phyloP scores from a whole-genome alignment of 2,797 vertebrate genomes.

The Salarias fasciatus region DNA sequence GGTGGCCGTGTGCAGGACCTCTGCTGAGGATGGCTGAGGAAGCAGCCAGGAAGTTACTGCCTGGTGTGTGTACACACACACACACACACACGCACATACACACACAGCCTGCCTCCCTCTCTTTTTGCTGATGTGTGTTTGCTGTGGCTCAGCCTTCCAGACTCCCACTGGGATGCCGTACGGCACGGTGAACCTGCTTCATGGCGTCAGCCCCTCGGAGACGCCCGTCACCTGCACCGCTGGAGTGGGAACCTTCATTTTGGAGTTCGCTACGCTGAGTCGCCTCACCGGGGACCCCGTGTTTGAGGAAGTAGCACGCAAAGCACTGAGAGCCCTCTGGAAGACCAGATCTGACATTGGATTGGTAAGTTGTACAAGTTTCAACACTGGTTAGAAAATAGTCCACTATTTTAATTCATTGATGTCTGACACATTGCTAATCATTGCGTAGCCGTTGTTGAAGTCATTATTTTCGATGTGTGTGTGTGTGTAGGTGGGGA shows the following conservation, averaged over 20 bases:
- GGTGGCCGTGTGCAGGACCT: conserved; percentile 95
- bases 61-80: conserved; percentile 81
- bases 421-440: too few species aligned
- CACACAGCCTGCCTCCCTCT: too few species aligned
- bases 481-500: conserved; percentile 87
- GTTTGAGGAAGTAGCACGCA: conserved; percentile 89
- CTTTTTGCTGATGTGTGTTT: neutral
- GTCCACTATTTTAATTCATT: too few species aligned
- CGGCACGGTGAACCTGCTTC: conserved; percentile 94
- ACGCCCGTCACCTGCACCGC: conserved; percentile 96
- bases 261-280: conserved; percentile 94
- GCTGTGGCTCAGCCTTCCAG: conserved; percentile 87
- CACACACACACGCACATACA: neutral
- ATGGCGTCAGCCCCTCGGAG: conserved; percentile 91
- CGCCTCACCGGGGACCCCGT: conserved; percentile 91
- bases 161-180: conserved; percentile 96
- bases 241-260: conserved; percentile 95
- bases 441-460: too few species aligned
- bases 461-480: too few species aligned
- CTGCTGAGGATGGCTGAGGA: conserved; percentile 96
- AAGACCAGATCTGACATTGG: conserved; percentile 93
- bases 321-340: conserved; percentile 91
- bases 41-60: conserved; percentile 94
- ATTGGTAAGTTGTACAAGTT: conserved; percentile 81
- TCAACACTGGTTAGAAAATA: too few species aligned